Base-by-base conservation (phyloP, 1,140 invertebrate species). In the Nephila pilipes region DNA sequence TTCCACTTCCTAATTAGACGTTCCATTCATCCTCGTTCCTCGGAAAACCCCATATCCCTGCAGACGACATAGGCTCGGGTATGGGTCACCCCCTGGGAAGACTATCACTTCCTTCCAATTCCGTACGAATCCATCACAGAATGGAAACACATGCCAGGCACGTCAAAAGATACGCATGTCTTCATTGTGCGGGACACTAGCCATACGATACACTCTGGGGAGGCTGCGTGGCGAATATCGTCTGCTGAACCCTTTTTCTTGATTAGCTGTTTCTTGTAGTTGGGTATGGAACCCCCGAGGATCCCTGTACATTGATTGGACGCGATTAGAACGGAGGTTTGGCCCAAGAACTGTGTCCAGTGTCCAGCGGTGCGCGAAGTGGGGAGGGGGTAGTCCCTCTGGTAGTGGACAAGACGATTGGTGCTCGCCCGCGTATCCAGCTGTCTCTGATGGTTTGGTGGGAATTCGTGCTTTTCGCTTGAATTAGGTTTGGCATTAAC, bases 81-180 rank as follows among this genome's bases (percentile, higher is more conserved):
- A 60, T 20, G 58, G 5, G 12, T 0, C 54, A 60, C 29, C 83
- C 83, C 55, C 18, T 85, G 83, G 55, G 83, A 60, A 57, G 83
- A n/a, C 54, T 85, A 85, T 85, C 81, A 85, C 81, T 85, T 85
- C 55, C 55, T 85, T 16, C 83, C 83, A 85, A 85, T 85, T 85
- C 83, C 29, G 29, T 85, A 60, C 83, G 63, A 46, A 88, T 88
- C 87, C 63, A 88, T 88, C 87, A 88, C 36, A 38, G 38, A 88
- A 25, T 38, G 14, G 63, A 88, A 88, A 63, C 36, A 58, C 25
- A 60, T 58, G 55, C 29, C 29, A 16, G 55, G 46, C 87, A 88
- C 87, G 87, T 88, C 63, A 75, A 22, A 60, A 32, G 36, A 75
- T 55, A 65, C 46, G 63, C 65, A 32, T 54, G 36, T 58, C n/a